Evolutionary conservation across 2,113 vertebrate species (phyloP).

Genomic region (Accipiter cooperii): DNA sequence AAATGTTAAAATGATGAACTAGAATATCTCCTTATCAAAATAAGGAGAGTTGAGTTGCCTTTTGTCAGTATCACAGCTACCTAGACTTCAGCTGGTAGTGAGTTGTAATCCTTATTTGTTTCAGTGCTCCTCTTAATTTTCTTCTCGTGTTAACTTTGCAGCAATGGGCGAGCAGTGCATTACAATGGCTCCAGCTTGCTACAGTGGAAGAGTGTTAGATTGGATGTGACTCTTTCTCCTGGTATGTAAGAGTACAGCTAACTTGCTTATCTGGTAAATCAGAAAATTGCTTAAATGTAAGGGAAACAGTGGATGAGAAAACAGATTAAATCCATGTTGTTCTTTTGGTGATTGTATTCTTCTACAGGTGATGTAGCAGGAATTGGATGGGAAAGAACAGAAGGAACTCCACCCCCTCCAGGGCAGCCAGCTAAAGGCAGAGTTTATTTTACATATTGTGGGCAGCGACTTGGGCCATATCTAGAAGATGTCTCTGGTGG

Average conservation of each 20-base stretch:
- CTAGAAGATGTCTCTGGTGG: slow-evolving; percentile 95
- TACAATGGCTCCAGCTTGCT: slow-evolving; percentile 98
- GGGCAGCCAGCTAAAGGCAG: slow-evolving; percentile 94
- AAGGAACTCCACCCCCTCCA: slow-evolving; percentile 92
- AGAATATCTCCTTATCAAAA: neutral
- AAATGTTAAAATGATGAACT: neutral
- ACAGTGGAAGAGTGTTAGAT: slow-evolving; percentile 96
- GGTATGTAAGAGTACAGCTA: slow-evolving; percentile 72
- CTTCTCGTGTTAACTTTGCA: slow-evolving; percentile 42
- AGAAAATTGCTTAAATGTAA: neutral
- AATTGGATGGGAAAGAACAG: slow-evolving; percentile 95
- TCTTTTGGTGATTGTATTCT: neutral
- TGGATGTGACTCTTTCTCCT: slow-evolving; percentile 93
- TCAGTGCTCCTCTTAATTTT: neutral
- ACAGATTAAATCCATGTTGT: neutral
- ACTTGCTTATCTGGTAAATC: neutral
- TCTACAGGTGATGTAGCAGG: slow-evolving; percentile 88
- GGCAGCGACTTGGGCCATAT: slow-evolving; percentile 87
- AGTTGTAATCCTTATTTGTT: neutral
- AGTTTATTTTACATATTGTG: slow-evolving; percentile 97
- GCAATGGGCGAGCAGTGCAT: slow-evolving; percentile 95
- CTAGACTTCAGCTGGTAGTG: neutral
- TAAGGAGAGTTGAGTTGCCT: neutral
- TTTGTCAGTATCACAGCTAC: neutral
- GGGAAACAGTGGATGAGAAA: neutral